Conservation (phyloP, 2,797 vertebrate genomes). For the Columba guinea region DNA sequence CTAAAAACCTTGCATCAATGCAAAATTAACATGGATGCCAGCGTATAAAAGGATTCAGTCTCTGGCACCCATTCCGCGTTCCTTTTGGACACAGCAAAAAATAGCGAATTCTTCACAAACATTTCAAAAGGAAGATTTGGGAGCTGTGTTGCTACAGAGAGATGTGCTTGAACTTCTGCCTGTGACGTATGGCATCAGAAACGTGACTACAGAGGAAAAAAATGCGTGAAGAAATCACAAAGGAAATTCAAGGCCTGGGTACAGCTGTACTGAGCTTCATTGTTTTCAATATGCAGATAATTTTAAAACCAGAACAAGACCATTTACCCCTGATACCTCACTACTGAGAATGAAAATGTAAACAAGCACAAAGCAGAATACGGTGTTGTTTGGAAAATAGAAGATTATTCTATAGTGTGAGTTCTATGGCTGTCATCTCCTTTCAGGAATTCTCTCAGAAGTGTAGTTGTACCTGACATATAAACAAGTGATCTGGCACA, state of each 20-base stretch:
- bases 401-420: not conserved
- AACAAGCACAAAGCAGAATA: not conserved
- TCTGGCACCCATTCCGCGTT: not conserved
- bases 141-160: not conserved
- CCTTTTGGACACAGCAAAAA: not conserved
- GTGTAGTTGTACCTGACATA: not conserved
- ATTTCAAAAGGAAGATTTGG: not conserved
- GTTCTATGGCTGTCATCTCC: not conserved
- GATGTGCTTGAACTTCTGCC: not conserved
- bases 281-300: not conserved
- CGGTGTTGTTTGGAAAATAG: not conserved
- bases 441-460: not conserved
- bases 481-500: not conserved
- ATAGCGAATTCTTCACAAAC: not conserved
- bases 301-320: not conserved
- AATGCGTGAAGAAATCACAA: slow-evolving; percentile 14
- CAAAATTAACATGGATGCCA: not conserved
- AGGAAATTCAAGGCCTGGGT: not conserved
- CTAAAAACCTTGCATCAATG: not conserved
- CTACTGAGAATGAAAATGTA: not conserved
- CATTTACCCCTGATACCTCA: not conserved
- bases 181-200: slow-evolving; percentile 4
- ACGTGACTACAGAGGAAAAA: slow-evolving; percentile 25
- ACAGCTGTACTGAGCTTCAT: not conserved
- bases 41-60: not conserved